Evolutionary conservation across 2,113 vertebrate genomes (phyloP).

Genomic region (Dicrurus megarhynchus): DNA sequence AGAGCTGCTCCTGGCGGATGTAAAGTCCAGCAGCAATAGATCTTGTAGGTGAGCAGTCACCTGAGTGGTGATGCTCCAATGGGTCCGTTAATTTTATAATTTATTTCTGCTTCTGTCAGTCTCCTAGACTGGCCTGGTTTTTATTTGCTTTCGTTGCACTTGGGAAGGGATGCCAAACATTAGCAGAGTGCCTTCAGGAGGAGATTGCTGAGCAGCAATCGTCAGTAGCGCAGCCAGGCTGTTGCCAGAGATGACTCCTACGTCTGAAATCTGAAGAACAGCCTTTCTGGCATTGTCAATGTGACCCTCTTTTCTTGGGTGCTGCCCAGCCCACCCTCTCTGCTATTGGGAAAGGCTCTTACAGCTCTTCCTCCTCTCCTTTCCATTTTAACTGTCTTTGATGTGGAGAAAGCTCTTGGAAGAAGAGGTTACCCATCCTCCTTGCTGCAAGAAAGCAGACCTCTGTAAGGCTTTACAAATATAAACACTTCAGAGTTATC

Average conservation of each 20-base stretch:
- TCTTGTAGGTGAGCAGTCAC: not conserved
- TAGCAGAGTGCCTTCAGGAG: not conserved
- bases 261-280: not conserved
- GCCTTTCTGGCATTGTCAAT: not conserved
- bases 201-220: not conserved
- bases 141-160: not conserved
- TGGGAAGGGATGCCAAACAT: not conserved
- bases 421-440: not conserved
- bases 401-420: not conserved
- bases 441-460: not conserved
- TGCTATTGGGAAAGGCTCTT: not conserved
- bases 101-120: constrained; percentile 22
- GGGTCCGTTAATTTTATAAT: not conserved
- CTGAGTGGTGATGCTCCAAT: not conserved
- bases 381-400: not conserved
- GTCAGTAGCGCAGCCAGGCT: not conserved
- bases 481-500: not conserved
- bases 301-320: not conserved
- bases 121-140: not conserved
- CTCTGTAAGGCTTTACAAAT: not conserved
- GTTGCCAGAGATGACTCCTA: not conserved
- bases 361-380: not conserved
- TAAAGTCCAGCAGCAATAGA: not conserved
- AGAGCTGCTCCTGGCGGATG: not conserved
- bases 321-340: not conserved